Percentiles rank a stretch among this genome's conserved stretches.
phyloP scores from a whole-genome alignment of 2,888 invertebrate genomes.

The Protophormia terraenovae region DNA sequence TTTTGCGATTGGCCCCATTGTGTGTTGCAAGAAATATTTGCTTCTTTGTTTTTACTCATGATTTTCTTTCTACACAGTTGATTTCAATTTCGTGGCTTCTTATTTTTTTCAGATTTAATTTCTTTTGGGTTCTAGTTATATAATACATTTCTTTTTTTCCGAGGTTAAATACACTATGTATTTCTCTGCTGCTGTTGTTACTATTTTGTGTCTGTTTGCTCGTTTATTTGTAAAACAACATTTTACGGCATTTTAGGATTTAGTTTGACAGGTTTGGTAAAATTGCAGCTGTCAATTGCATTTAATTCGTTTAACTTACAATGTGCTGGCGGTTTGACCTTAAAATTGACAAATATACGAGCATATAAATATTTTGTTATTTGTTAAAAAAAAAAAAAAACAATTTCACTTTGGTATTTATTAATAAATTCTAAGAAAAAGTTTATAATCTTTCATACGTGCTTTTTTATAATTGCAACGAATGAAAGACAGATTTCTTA shows the following conservation, averaged over 20 bases:
- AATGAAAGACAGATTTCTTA: constrained; percentile 17
- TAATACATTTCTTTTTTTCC: neutral
- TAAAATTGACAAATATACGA: constrained; percentile 58
- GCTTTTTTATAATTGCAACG: constrained; percentile 30
- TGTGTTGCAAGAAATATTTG: constrained; percentile 38
- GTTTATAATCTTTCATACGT: constrained; percentile 33
- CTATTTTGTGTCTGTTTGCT: neutral
- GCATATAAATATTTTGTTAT: constrained; percentile 41
- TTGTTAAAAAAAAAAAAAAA: constrained; percentile 34
- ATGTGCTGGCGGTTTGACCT: constrained; percentile 69
- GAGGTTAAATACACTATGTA: constrained; percentile 19
- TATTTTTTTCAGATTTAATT: constrained; percentile 16
- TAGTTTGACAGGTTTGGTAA: constrained; percentile 77
- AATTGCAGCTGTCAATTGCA: constrained; percentile 80
- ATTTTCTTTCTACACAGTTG: constrained; percentile 30
- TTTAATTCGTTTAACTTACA: constrained; percentile 73
- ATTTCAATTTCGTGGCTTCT: constrained; percentile 61
- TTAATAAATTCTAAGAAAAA: constrained; percentile 29
- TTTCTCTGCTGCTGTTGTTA: neutral
- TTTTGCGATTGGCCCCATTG: too few relatives aligned
- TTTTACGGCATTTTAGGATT: constrained; percentile 75
- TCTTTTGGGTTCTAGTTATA: neutral
- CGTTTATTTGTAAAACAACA: constrained; percentile 56
- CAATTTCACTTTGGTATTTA: constrained; percentile 35
- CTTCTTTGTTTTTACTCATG: constrained; percentile 31